These are phyloP conservation scores for Epizoanthus scotinus DNA, from an alignment of 92 coral and sea anemone genomes.

Conservation along the genomic window DNA sequence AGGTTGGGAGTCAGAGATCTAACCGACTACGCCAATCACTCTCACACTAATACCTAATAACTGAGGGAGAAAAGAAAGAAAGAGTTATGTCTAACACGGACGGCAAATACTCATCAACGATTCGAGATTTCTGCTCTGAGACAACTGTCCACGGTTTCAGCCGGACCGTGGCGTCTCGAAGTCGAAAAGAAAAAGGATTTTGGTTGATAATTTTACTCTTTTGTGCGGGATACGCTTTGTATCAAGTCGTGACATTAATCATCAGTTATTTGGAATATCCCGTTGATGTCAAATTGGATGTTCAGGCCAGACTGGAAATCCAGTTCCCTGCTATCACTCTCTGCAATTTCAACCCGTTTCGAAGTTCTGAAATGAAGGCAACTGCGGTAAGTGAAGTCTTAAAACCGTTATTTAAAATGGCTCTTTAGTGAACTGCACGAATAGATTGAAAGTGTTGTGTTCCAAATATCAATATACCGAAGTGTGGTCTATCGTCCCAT, in stretches of 20 bases:
- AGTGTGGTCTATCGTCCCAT: too few relatives aligned
- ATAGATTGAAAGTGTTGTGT: background rate
- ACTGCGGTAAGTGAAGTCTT: background rate
- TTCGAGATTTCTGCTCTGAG: conserved; percentile 30
- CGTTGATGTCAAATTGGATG: conserved; percentile 23
- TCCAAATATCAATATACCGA: too few relatives aligned
- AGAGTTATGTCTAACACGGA: conserved; percentile 12
- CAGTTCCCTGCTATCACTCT: conserved; percentile 54
- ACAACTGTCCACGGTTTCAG: conserved; percentile 31
- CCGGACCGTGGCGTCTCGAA: conserved; percentile 30
- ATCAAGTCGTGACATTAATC: conserved; percentile 1
- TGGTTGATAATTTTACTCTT: conserved; percentile 34
- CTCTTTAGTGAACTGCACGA: background rate
- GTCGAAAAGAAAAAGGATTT: conserved; percentile 26
- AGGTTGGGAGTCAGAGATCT: too few relatives aligned
- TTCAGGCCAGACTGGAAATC: background rate
- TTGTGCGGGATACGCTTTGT: conserved; percentile 33
- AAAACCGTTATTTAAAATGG: conserved; percentile 2
- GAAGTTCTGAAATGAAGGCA: conserved; percentile 10
- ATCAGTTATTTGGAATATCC: conserved; percentile 24
- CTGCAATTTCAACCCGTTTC: conserved; percentile 48
- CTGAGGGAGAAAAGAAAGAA: background rate
- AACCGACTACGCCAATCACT: too few relatives aligned
- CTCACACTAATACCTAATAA: too few relatives aligned
- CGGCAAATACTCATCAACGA: background rate